A percentile compares a stretch with the other conserved stretches of the same genome.
Evolutionary conservation across 2,797 vertebrate species (phyloP).

Genomic region (Urosaurus nigricauda): DNA sequence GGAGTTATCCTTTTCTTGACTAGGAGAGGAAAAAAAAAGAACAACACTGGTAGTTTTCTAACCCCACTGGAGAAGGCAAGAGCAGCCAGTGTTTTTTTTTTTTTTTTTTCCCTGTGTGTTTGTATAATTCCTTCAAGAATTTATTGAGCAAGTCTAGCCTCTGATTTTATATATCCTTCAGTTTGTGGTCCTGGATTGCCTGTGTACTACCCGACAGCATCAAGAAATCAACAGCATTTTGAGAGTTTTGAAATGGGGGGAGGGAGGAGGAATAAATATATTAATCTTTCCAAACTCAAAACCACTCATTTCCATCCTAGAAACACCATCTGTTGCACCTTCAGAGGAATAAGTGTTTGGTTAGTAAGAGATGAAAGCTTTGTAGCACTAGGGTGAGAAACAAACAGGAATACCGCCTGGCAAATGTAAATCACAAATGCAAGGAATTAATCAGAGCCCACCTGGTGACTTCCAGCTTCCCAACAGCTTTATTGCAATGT

Average conservation of each 20-base stretch:
- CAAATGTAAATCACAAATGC: constrained; percentile 21
- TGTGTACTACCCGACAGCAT: neutral
- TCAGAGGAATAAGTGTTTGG: constrained; percentile 59
- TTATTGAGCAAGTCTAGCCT: neutral
- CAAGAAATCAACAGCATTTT: neutral
- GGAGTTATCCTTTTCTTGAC: neutral
- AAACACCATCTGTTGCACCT: constrained; percentile 31
- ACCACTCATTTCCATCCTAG: constrained; percentile 53
- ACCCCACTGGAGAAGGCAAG: neutral
- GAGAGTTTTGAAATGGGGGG: neutral
- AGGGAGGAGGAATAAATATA: neutral
- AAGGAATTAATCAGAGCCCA: neutral
- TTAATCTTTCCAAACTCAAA: neutral
- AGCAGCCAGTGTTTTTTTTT: neutral
- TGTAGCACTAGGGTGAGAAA: constrained; percentile 40
- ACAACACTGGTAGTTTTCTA: neutral
- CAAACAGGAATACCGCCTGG: neutral
- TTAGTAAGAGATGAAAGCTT: constrained; percentile 65
- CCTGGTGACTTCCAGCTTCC: neutral
- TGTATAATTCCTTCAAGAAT: neutral
- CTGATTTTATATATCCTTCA: constrained; percentile 11
- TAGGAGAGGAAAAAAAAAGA: neutral
- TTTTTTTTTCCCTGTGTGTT: neutral
- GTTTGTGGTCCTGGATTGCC: constrained; percentile 2
- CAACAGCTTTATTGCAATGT: constrained; percentile 28